Base-by-base conservation (phyloP, 2,888 invertebrate genomes). In the Lathronympha strigana region DNA sequence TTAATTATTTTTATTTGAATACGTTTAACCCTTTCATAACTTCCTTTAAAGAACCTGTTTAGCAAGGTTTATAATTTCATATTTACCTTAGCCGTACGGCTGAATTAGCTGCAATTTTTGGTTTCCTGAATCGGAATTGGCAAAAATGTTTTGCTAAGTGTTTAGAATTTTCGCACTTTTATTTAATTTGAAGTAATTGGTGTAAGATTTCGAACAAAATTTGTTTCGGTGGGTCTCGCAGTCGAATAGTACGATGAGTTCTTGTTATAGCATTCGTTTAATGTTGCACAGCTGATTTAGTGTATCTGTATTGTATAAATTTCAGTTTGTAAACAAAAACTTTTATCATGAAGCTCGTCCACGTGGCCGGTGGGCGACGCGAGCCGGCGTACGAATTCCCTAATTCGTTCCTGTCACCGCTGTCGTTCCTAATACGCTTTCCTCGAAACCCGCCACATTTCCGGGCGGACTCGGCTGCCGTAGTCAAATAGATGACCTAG, bases 401-500 rank as follows among this genome's bases (percentile, higher is more conserved):
- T 17, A 40, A 63, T 40, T 40, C 28, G 38, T 23, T 19, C 49
- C 5, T 15, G 49, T 49, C 55, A 28, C 21, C 17, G 38, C 50
- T 55, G 28, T 21, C 49, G 49, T 40, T n/a, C n/a, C 15, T 15
- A 25, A 38, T 25, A 23, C 53, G 28, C 50, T 21, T 51, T 62
- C 45, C 33, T 31, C 53, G 53, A 36, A 63, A 33, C n/a, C 61
- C 31, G n/a, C n/a, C 23, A 40, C 38, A 43, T 53, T 53, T 40
- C 40, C 38, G 57, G 40, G 23, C 51, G 25, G 19, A 13, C 58
- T 53, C 28, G 25, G 45, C 51, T 68, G 68, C 70, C 66, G 63
- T 64, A 73, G 68, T 68, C 69, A 76, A 73, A 72, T 72, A 66
- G 69, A 71, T 71, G 74, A 64, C 63, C 71, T 54, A 54, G 72